Conservation (phyloP, 2,888 invertebrate genomes). For the Drosophila sordidapex region DNA sequence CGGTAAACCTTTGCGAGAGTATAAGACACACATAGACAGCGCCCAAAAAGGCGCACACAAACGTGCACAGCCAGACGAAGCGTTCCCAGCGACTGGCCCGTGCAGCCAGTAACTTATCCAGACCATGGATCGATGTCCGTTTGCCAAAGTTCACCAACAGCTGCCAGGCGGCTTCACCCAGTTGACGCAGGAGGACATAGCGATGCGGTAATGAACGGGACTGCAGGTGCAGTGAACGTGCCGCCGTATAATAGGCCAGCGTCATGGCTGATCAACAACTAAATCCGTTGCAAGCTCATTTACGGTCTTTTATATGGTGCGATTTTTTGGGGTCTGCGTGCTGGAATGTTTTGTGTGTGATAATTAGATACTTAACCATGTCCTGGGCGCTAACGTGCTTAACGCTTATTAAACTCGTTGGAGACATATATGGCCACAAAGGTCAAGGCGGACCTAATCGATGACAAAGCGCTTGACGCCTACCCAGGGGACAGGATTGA, state of each 20-base stretch:
- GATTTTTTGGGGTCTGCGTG: constrained; percentile 33
- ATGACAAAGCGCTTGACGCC: constrained; percentile 27
- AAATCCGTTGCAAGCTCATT: constrained; percentile 19
- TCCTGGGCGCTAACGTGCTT: constrained; percentile 53
- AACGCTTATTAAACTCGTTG: constrained; percentile 56
- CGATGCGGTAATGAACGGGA: constrained; percentile 27
- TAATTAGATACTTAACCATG: constrained; percentile 57
- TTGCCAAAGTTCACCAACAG: constrained; percentile 74
- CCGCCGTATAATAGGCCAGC: constrained; percentile 49
- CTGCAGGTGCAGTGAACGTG: constrained; percentile 37
- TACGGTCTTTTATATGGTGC: constrained; percentile 58
- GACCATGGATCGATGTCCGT: constrained; percentile 81
- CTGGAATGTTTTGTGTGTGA: constrained; percentile 34
- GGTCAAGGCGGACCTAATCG: constrained; percentile 48
- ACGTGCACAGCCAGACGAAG: constrained; percentile 77
- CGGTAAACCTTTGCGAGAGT: constrained; percentile 81
- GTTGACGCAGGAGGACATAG: constrained; percentile 20
- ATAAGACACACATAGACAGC: constrained; percentile 80
- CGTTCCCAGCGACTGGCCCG: constrained; percentile 73
- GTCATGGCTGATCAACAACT: constrained; percentile 59
- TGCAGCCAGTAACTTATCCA: constrained; percentile 72
- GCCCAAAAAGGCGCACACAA: constrained; percentile 78
- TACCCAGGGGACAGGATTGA: constrained; percentile 31
- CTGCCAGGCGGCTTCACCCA: constrained; percentile 53
- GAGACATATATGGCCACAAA: constrained; percentile 22